Evolutionary conservation across 1,140 invertebrate species (phyloP), one percentile per base, ranked within the genome.

Genomic region (Lethocerus indicus): DNA sequence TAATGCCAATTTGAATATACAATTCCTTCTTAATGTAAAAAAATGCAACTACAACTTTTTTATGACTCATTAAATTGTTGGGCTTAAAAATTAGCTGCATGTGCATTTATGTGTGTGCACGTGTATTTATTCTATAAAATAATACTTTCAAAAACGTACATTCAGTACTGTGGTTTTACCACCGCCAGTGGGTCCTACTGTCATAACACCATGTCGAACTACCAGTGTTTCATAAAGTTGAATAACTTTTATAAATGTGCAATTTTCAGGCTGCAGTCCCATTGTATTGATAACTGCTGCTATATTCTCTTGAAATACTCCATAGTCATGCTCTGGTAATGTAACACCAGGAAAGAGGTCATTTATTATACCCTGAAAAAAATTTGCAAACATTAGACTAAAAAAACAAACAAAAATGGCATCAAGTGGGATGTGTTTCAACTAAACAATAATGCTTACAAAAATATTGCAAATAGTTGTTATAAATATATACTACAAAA

Each of bases 181-280:
- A 1, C 83, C 78, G 36, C 84, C 84, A 0, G 89, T 87, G 2
- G 85, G 82, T 5, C 91, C 90, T 9, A 93, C 87, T 24, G 92
- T 69, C 87, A 94, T 93, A 18, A 93, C 87, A 20, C 89, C 89
- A 72, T 91, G 89, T 27, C 89, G 71, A 1, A 93, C 87, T 57
- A 83, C 78, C 83, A 94, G 87, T 37, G 87, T 93, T 64, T 93
- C 88, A 59, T 90, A 85, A 9, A 92, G 66, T 63, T 88, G 83
- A 36, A 87, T 79, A 23, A 81, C 78, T 71, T 94, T 93, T 20
- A 88, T 72, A 18, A 77, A 59, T 20, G 56, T 54, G 46, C 75
- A 75, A 1, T 65, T 54, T 54, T 77, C 76, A 1, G 76, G 61
- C 63, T 83, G 79, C 4, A 82, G 58, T 36, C 65, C 69, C 26